These are phyloP conservation scores for Acanthisitta chloris DNA, from an alignment of 2,113 vertebrate genomes.

Conservation along the genomic window DNA sequence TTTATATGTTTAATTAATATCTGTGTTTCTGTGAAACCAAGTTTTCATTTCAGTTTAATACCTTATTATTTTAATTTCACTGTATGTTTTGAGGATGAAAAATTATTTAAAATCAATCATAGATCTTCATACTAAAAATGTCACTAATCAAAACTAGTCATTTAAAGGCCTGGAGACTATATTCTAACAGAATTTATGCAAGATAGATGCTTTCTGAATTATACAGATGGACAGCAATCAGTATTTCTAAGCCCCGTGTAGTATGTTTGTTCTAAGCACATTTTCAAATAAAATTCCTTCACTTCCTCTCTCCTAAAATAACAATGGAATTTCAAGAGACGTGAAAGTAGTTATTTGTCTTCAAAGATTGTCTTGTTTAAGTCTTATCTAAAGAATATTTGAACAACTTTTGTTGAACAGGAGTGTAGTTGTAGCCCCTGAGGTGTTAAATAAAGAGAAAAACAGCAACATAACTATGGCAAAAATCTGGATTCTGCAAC, in stretches of 20 bases:
- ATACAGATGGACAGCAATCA: not conserved
- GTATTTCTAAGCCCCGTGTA: not conserved
- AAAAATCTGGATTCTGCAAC: not conserved
- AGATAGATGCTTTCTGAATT: not conserved
- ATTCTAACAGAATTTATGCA: not conserved
- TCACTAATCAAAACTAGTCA: not conserved
- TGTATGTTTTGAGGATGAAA: not conserved
- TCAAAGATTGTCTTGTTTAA: not conserved
- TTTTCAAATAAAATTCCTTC: not conserved
- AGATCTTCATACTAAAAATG: not conserved
- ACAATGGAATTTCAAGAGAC: not conserved
- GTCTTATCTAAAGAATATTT: not conserved
- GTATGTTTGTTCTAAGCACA: not conserved
- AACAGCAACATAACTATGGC: not conserved
- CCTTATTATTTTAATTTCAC: fast-evolving
- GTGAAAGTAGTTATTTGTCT: not conserved
- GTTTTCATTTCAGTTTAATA: not conserved
- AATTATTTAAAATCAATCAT: not conserved
- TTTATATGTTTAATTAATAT: not conserved
- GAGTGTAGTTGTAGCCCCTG: not conserved
- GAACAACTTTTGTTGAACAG: not conserved
- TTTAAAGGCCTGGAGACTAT: not conserved
- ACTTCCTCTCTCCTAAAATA: not conserved
- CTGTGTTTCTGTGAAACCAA: not conserved
- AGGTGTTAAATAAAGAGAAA: not conserved